Base-by-base conservation (phyloP, 2,888 invertebrate genomes). In the Axea sp. region DNA sequence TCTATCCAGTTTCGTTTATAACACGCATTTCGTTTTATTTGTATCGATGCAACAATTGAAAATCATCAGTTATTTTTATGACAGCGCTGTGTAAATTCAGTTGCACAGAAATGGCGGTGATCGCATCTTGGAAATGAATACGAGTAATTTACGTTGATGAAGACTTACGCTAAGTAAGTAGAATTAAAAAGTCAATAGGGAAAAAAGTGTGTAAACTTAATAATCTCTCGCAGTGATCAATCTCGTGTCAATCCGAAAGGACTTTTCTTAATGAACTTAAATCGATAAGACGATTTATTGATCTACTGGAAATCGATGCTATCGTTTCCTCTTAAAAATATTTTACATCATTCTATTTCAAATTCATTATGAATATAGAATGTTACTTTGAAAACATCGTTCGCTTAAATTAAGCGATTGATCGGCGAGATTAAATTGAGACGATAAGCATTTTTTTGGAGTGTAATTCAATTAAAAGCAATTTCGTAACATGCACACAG, bases 211-310 rank as follows among this genome's bases (percentile, higher is more conserved):
- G 60, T 59, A 69, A 69, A 45, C 53, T 53, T 60, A 62, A 69
- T 69, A 69, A 69, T 47, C 69, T 39, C 11, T 15, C 26, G 22
- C 24, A 9, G 28, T 33, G 55, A 62, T 71, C 71, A 62, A 71
- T 62, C 71, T 64, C 49, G 33, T 22, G 62, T 71, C 62, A 71
- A 71, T 62, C 55, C 28, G 22, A 64, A 12, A 31, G 17, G 45
- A 49, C 39, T 47, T 47, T 41, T 41, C 35, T 39, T 69, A 69
- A 71, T 53, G 71, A 71, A 71, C 55, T 19, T 47, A 47, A 60
- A 69, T 60, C 55, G 39, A 69, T 69, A 55, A 24, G 55, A 62
- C 53, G 69, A 69, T 69, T 69, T 55, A 69, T 62, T 51, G 60
- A 55, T 37, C 17, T 22, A 60, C 39, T 43, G 57, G 28, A 6